These are phyloP conservation scores for Drosophila sproati DNA, from an alignment of 1,140 invertebrate species.

Conservation along the genomic window DNA sequence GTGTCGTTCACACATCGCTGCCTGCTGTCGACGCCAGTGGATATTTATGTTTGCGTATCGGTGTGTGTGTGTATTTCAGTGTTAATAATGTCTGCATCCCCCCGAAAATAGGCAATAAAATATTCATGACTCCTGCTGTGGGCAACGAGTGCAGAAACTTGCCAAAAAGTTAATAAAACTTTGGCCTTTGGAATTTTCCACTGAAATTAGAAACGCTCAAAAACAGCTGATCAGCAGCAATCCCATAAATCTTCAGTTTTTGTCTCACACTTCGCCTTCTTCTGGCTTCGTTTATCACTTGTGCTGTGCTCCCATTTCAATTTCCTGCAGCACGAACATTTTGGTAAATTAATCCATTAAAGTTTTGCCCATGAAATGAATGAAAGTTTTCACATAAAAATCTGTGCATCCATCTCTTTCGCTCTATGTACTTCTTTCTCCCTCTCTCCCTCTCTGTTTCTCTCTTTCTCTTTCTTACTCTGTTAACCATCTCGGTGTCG, in stretches of 20 bases:
- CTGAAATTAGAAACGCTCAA: constrained; percentile 41
- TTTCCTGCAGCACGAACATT: constrained; percentile 73
- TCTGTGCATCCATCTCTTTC: constrained; percentile 19
- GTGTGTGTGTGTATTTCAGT: not conserved
- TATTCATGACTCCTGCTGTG: constrained; percentile 59
- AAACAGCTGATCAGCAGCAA: constrained; percentile 56
- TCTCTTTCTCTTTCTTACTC: constrained; percentile 3
- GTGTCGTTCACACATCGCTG: constrained; percentile 60
- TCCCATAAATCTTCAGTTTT: constrained; percentile 41
- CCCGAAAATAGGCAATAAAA: constrained; percentile 64
- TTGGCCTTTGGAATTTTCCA: constrained; percentile 48
- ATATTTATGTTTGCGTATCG: not conserved
- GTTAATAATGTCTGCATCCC: not conserved
- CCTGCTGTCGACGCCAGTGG: constrained; percentile 32
- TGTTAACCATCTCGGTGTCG: not conserved
- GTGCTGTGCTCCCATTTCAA: constrained; percentile 61
- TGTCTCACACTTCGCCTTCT: constrained; percentile 30
- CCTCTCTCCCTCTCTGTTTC: not conserved
- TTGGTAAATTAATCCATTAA: constrained; percentile 80
- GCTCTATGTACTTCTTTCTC: not conserved
- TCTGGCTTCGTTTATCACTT: constrained; percentile 36
- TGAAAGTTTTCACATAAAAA: constrained; percentile 80
- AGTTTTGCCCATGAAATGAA: constrained; percentile 78
- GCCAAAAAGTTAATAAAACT: constrained; percentile 68
- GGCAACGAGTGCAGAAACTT: constrained; percentile 42